Evolutionary conservation across 2,797 vertebrate species (phyloP), one percentile per base, ranked within the genome.

Genomic region (Protonibea diacanthus): DNA sequence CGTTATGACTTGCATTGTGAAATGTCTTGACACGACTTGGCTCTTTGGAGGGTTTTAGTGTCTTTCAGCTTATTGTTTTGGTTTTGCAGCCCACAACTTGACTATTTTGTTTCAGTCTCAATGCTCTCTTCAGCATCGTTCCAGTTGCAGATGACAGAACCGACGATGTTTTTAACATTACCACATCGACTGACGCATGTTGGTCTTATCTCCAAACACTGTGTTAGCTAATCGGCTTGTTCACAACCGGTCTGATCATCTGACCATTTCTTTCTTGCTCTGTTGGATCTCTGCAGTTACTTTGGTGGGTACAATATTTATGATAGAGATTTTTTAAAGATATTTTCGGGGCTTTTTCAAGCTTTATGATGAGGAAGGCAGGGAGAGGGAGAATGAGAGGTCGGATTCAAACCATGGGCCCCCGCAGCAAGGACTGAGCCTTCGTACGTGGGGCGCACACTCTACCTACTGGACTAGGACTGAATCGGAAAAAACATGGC

Each of bases 11-110:
- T 38, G 33, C 33, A 9, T 2, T 38, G 33, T 38, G 8, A 38
- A 33, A 38, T 38, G 33, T 38, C 8, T 9, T 9, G 33, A 38
- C 8, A 8, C 8, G 2, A 38, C 33, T 33, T 9, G 33, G 33
- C 23, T 17, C 7, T 11, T n/a, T 27, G 23, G 5, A 55, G 52
- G 4, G 15, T 27, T 55, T 56, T 55, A 27, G 25, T 9, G 4
- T 27, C 53, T 56, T 56, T 56, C 53, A 55, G 52, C 52, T 55
- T 14, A 25, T 55, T 25, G 51, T 53, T 53, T 53, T 53, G 33
- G 33, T 38, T 53, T 53, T 53, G 7, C 12, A 12, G n/a, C 9
- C 4, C 20, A 51, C 9, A 51, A 5, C 13, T 23, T 23, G 33
- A 33, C 33, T 33, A 2, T 23, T 55, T 25, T 15, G 23, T 55